Percentiles rank a stretch among this genome's conserved stretches.
These are phyloP conservation scores for human DNA, from an alignment of 2,113 vertebrate genomes.

Conservation along the genomic window GRCh38 chr5:139309001-139309500, in stretches of 20 bases:
- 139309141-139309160: constrained; percentile 70
- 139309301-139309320: constrained; percentile 78
- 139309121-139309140: constrained; percentile 79
- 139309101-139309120: constrained; percentile 79
- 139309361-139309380: constrained; percentile 81
- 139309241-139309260: constrained; percentile 81
- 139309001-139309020: constrained; percentile 80
- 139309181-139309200: constrained; percentile 83
- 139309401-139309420: constrained; percentile 74
- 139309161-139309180: constrained; percentile 79
- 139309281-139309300: constrained; percentile 75
- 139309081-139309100: constrained; percentile 60
- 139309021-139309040: constrained; percentile 84
- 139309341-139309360: constrained; percentile 79
- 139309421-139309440: constrained; percentile 73
- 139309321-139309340: constrained; percentile 71
- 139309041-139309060: constrained; percentile 83
- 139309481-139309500: constrained; percentile 53
- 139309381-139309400: constrained; percentile 84
- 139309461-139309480: constrained; percentile 65
- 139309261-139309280: constrained; percentile 70
- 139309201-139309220: constrained; percentile 79
- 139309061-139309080: constrained; percentile 78
- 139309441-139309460: constrained; percentile 50
- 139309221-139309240: constrained; percentile 56